Evolutionary conservation across 2,797 vertebrate species (phyloP), one percentile per base, ranked within the genome.

Genomic region (Pseudotriccus pelzelni): DNA sequence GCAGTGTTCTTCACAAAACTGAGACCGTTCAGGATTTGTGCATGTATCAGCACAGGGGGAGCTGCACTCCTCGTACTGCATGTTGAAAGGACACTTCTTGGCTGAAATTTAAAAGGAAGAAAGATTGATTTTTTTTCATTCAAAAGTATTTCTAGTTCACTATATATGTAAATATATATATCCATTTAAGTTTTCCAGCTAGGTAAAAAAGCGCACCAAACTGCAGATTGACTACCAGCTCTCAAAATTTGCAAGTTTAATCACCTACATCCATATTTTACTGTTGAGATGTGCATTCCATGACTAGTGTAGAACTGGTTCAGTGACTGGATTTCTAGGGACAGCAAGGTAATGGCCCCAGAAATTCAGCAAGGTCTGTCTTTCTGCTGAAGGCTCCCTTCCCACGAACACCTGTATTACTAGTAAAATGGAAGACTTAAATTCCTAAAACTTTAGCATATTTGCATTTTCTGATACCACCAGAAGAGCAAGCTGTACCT

Each of bases 11-110:
- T 98, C 97, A 96, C 99, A 99, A 14, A 98, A 97, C 41, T 97
- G 84, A 39, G 98, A 98, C 81, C 97, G 95, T 46, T 98, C 96
- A 41, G 95, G 94, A 62, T 98, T 98, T 27, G 97, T 98, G 91
- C 99, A 99, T 32, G 97, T 98, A 91, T 98, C 96, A 5, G 87
- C 84, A 80, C 99, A 99, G 5, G 98, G 96, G 32, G 95, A 98
- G 88, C 97, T 97, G 80, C 98, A 98, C 88, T 99, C 98, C 37
- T 95, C 41, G 79, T 98, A 98, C 84, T 97, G 90, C 98, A 98
- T 98, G 93, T 97, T 98, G 87, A 78, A 88, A 3, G 98, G 97
- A 87, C 98, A 98, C 4, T 27, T 21, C 86, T 89, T 97, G 44
- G 97, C 98, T 99, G 97, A 62, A 96, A 96, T 72, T 69, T 79